A percentile compares a stretch with the other conserved stretches of the same genome.
Conservation (phyloP, 2,797 vertebrate genomes). For the Molossus alvarezi region DNA sequence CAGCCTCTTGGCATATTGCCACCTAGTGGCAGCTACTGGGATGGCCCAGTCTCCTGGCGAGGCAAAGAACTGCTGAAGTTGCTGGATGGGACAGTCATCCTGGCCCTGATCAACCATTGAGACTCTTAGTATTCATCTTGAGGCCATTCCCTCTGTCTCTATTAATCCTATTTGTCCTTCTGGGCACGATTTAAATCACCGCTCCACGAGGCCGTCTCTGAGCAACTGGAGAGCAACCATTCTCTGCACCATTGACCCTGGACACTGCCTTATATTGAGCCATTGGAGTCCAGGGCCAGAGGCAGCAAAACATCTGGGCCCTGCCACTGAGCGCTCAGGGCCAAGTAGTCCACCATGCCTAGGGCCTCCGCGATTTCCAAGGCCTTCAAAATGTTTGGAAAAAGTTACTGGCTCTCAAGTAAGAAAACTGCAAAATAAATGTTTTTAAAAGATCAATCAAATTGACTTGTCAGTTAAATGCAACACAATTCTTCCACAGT, state of each 20-base stretch:
- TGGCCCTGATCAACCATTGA: background rate
- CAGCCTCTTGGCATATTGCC: slow-evolving; percentile 87
- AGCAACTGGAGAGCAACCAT: background rate
- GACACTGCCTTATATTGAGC: background rate
- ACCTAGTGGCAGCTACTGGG: slow-evolving; percentile 88
- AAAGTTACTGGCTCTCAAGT: background rate
- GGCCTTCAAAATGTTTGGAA: slow-evolving; percentile 9
- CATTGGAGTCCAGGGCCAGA: background rate
- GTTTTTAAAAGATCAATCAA: background rate
- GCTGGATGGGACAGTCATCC: background rate
- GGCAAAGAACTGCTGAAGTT: rapidly evolving
- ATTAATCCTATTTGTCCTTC: background rate
- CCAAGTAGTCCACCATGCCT: background rate
- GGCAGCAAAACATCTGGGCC: background rate
- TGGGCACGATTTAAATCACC: background rate
- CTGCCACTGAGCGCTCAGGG: background rate
- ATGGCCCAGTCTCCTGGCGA: slow-evolving; percentile 64
- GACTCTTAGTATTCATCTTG: background rate
- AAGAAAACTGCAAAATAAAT: slow-evolving; percentile 25
- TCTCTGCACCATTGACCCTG: background rate
- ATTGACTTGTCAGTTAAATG: background rate
- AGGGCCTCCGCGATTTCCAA: background rate
- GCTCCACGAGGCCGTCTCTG: background rate
- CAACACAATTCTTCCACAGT: background rate
- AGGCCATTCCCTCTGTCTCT: background rate